Conservation (phyloP, 2,888 invertebrate genomes). For the Troides oblongomaculatus region DNA sequence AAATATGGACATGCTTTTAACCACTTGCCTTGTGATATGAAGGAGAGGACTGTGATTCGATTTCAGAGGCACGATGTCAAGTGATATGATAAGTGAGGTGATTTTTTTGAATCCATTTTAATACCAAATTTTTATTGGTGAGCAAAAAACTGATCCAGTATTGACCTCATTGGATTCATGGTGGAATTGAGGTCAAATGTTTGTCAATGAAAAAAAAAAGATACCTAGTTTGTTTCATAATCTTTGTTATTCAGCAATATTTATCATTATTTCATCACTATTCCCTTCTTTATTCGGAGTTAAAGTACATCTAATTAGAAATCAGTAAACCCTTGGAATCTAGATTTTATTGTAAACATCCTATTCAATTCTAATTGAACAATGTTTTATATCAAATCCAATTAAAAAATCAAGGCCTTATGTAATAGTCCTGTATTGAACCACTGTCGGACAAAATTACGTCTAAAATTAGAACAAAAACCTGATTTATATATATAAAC, state of each 20-base stretch:
- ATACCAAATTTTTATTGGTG: too few relatives aligned
- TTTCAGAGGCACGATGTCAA: too few relatives aligned
- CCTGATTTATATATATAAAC: background rate
- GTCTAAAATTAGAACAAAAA: background rate
- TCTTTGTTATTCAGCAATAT: background rate
- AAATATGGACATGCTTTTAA: too few relatives aligned
- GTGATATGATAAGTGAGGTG: too few relatives aligned
- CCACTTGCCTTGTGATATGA: too few relatives aligned
- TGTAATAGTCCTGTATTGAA: slow-evolving; percentile 4
- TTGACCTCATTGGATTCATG: too few relatives aligned
- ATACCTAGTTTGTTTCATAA: slow-evolving; percentile 6
- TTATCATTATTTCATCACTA: slow-evolving; percentile 8
- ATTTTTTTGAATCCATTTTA: too few relatives aligned
- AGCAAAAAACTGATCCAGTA: too few relatives aligned
- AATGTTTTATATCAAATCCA: slow-evolving; percentile 4
- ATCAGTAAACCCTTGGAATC: background rate
- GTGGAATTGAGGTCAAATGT: too few relatives aligned
- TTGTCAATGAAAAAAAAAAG: background rate
- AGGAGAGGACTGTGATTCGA: too few relatives aligned
- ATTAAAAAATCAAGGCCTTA: background rate
- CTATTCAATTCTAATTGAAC: slow-evolving; percentile 18
- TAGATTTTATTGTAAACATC: background rate
- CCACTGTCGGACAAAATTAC: slow-evolving; percentile 6
- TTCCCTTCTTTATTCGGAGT: slow-evolving; percentile 11
- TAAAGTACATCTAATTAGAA: background rate